phyloP scores from a whole-genome alignment of 1,140 invertebrate genomes.

The Anagrus nilaparvatae region DNA sequence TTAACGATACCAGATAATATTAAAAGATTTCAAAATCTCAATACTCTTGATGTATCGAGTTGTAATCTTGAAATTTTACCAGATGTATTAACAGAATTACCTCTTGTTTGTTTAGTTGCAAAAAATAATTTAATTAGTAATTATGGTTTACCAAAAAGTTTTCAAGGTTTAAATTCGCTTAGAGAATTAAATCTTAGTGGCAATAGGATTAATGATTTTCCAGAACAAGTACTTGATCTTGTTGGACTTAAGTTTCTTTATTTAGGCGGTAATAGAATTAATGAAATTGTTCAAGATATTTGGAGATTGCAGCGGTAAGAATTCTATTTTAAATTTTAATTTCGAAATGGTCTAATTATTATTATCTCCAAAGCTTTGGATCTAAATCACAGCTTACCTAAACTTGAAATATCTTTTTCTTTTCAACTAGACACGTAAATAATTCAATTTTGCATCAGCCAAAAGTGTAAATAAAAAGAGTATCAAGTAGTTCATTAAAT shows the following conservation, averaged over 20 bases:
- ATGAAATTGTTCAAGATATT: conserved; percentile 70
- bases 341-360: background rate
- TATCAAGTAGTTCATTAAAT: too few species aligned
- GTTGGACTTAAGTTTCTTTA: conserved; percentile 71
- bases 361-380: too few species aligned
- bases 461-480: too few species aligned
- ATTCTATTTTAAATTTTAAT: background rate
- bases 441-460: too few species aligned
- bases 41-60: conserved; percentile 75
- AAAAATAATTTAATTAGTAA: conserved; percentile 81
- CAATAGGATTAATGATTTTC: conserved; percentile 75
- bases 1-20: conserved; percentile 41
- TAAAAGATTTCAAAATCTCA: conserved; percentile 55
- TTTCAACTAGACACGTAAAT: too few species aligned
- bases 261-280: conserved; percentile 78
- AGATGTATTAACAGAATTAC: conserved; percentile 59
- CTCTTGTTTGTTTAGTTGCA: conserved; percentile 64
- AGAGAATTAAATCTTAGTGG: conserved; percentile 87
- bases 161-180: conserved; percentile 50
- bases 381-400: too few species aligned
- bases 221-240: conserved; percentile 76
- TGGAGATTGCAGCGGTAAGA: conserved; percentile 65
- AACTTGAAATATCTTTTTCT: too few species aligned
- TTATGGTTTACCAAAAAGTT: conserved; percentile 75
- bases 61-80: conserved; percentile 71